A percentile compares a stretch with the other conserved stretches of the same genome.
phyloP scores from a whole-genome alignment of 2,888 invertebrate genomes.

The Alviniconcha strummeri region DNA sequence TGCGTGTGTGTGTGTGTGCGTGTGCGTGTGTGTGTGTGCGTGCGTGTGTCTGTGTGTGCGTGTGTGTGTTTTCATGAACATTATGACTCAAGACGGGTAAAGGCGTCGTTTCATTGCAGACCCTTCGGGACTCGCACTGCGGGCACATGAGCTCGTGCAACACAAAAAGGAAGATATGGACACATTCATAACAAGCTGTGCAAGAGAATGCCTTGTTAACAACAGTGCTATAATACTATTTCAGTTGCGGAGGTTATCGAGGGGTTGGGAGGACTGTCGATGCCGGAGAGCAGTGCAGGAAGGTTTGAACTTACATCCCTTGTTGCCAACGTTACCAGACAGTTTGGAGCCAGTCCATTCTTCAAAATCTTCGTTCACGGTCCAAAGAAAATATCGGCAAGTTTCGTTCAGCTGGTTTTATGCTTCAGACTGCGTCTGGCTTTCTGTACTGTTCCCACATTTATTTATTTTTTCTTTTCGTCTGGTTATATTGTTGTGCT shows the following conservation, averaged over 20 bases:
- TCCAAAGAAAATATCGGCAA: constrained; percentile 48
- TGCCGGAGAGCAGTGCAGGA: constrained; percentile 24
- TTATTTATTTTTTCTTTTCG: too few relatives aligned
- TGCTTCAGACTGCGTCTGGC: too few relatives aligned
- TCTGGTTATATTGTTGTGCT: background rate
- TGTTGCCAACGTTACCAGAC: constrained; percentile 45
- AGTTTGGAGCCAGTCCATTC: constrained; percentile 52
- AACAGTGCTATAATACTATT: background rate
- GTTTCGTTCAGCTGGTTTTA: constrained; percentile 6
- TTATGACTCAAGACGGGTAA: too few relatives aligned
- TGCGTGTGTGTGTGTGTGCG: background rate
- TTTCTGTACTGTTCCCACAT: too few relatives aligned
- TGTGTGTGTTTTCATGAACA: too few relatives aligned
- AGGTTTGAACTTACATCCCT: constrained; percentile 41
- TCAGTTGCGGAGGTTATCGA: constrained; percentile 43
- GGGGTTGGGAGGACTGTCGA: constrained; percentile 40
- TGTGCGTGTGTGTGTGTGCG: constrained; percentile 14
- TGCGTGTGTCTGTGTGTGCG: background rate
- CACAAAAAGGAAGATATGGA: too few relatives aligned
- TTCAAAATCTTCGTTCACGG: constrained; percentile 48
- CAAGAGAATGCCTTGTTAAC: too few relatives aligned
- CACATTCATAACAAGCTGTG: too few relatives aligned
- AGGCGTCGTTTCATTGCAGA: too few relatives aligned
- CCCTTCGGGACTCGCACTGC: too few relatives aligned
- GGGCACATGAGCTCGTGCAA: too few relatives aligned